These are phyloP conservation scores for Nyctibius bracteatus DNA, from an alignment of 2,113 vertebrate genomes.

Conservation along the genomic window DNA sequence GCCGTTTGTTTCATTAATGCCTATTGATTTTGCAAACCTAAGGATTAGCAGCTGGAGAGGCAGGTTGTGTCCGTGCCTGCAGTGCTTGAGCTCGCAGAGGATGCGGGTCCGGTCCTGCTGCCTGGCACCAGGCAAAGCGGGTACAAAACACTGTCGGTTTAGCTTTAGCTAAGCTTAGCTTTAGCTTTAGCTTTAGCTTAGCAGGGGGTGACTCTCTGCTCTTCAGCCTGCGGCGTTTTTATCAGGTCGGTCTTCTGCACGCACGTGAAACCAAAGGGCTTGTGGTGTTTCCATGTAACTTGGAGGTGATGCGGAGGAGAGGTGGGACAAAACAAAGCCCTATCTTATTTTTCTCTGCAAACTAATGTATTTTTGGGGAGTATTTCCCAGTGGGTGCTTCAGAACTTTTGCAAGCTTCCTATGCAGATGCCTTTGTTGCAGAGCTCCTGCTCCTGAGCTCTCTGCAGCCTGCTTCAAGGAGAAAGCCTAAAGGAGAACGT, in stretches of 20 bases:
- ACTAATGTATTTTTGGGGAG: background rate
- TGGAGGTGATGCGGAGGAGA: background rate
- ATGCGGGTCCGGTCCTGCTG: background rate
- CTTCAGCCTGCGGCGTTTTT: background rate
- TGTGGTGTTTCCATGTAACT: background rate
- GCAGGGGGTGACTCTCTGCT: fast-evolving
- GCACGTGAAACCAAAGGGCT: background rate
- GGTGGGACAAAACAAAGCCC: background rate
- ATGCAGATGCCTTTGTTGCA: background rate
- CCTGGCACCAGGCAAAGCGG: background rate
- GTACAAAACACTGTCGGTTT: background rate
- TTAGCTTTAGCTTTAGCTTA: background rate
- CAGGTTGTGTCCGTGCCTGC: background rate
- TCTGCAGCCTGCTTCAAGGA: background rate
- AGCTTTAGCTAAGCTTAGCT: background rate
- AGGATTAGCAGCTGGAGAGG: background rate
- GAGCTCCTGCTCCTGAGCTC: background rate
- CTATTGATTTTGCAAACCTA: background rate
- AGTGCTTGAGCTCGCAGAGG: background rate
- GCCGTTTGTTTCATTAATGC: background rate
- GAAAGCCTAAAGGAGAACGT: background rate
- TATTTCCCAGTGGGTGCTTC: background rate
- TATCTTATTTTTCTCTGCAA: background rate
- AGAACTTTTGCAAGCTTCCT: background rate
- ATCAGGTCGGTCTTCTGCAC: fast-evolving